These are phyloP conservation scores for Drosophila lacertosa DNA, from an alignment of 1,140 invertebrate genomes.

Conservation along the genomic window DNA sequence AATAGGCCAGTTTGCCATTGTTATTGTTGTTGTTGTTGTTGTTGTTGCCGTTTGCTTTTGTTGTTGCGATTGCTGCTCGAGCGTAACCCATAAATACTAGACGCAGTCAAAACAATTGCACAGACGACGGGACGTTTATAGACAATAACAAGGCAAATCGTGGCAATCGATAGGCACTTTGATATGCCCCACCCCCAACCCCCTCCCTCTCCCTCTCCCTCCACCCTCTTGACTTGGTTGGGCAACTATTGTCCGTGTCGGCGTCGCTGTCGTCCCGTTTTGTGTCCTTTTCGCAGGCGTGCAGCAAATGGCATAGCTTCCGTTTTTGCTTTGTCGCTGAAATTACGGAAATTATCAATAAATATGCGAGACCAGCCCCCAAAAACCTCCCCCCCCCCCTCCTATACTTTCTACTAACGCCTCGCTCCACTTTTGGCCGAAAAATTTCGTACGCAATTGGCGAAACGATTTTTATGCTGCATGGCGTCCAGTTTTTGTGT, in stretches of 20 bases:
- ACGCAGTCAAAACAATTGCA: conserved; percentile 76
- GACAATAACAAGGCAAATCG: conserved; percentile 76
- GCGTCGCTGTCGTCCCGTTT: conserved; percentile 1
- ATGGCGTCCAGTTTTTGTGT: conserved; percentile 52
- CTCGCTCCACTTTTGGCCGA: neutral
- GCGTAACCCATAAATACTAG: conserved; percentile 82
- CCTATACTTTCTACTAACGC: neutral
- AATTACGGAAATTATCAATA: conserved; percentile 83
- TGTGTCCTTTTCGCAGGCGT: conserved; percentile 70
- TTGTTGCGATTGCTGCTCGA: conserved; percentile 51
- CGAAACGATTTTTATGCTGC: conserved; percentile 64
- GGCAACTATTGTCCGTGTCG: conserved; percentile 67
- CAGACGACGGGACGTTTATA: conserved; percentile 53
- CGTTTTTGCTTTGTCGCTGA: conserved; percentile 74
- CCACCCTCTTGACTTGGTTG: neutral
- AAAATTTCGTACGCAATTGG: conserved; percentile 45
- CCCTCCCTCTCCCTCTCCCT: neutral
- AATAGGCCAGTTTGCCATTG: conserved; percentile 56
- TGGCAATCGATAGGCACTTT: conserved; percentile 78
- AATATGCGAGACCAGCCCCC: conserved; percentile 73
- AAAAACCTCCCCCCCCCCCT: neutral
- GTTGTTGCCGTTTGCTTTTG: conserved; percentile 46
- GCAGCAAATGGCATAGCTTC: conserved; percentile 82
- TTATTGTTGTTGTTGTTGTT: conserved; percentile 24
- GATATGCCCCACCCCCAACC: conserved; percentile 45